Percentiles rank a stretch among this genome's conserved stretches.
Evolutionary conservation across 2,113 vertebrate genomes (phyloP).

Genomic region (Pachycephala philippinensis): DNA sequence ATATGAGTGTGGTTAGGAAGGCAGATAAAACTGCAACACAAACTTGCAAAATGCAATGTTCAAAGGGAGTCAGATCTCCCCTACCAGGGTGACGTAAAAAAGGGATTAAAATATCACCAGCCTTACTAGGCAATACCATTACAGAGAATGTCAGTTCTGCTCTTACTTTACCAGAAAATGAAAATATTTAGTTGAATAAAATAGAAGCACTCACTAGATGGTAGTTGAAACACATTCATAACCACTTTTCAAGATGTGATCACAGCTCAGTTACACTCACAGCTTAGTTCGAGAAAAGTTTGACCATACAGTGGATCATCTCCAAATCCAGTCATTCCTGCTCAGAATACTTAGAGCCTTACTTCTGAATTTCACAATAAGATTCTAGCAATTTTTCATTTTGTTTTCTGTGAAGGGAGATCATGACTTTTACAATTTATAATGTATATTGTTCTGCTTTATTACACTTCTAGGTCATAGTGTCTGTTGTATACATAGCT

Average conservation of each 20-base stretch:
- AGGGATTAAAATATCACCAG: not conserved
- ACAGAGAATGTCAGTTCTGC: not conserved
- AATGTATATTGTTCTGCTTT: not conserved
- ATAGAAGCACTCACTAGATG: not conserved
- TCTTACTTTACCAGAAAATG: not conserved
- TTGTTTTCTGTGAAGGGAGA: not conserved
- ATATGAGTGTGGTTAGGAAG: not conserved
- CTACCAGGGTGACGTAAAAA: not conserved
- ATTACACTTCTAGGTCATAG: not conserved
- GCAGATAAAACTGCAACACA: not conserved
- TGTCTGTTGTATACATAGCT: not conserved
- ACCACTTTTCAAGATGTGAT: not conserved
- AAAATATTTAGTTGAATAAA: not conserved
- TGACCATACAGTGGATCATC: not conserved
- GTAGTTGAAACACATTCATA: not conserved
- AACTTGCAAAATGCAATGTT: not conserved
- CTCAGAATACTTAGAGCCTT: not conserved
- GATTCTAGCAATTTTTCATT: not conserved
- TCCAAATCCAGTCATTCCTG: not conserved
- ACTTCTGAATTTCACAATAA: not conserved
- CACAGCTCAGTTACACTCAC: not conserved
- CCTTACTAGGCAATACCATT: not conserved
- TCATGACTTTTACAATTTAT: not conserved
- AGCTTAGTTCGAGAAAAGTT: not conserved
- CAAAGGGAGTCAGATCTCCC: not conserved